Conservation (phyloP, 2,888 invertebrate genomes). For the Phoronis australis region DNA sequence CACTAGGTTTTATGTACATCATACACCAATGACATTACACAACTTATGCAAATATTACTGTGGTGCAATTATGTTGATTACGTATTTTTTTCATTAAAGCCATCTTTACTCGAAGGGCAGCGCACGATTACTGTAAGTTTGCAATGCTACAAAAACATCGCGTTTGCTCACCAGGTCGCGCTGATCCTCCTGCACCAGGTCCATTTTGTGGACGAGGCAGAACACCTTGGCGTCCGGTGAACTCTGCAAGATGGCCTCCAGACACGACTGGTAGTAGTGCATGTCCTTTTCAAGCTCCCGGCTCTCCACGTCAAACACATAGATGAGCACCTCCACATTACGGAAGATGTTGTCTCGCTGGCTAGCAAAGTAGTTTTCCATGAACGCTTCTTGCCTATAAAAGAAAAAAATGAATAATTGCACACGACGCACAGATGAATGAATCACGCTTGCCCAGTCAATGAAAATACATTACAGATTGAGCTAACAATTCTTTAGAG, state of each 20-base stretch:
- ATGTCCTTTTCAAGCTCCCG: constrained; percentile 95
- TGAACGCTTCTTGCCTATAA: constrained; percentile 87
- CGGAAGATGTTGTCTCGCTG: constrained; percentile 98
- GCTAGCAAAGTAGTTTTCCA: constrained; percentile 99
- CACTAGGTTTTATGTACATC: no score
- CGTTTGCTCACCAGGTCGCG: constrained; percentile 67
- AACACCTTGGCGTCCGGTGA: constrained; percentile 97
- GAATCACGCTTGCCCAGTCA: no score
- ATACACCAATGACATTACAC: no score
- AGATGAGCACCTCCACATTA: constrained; percentile 97
- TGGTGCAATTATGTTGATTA: no score
- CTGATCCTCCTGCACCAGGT: constrained; percentile 92
- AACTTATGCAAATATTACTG: no score
- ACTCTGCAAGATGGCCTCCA: constrained; percentile 92
- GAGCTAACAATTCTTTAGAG: no score
- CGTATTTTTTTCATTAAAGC: no score
- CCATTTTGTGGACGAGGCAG: constrained; percentile 99
- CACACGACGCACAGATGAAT: no score
- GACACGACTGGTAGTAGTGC: constrained; percentile 96
- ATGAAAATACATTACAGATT: no score
- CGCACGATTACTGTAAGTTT: no score
- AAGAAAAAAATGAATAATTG: constrained; percentile 3
- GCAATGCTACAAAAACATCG: no score
- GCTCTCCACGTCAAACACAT: constrained; percentile 98
- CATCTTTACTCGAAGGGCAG: no score